These are phyloP conservation scores for Meandrina meandrites DNA, from an alignment of 92 coral and sea anemone genomes.

Conservation along the genomic window DNA sequence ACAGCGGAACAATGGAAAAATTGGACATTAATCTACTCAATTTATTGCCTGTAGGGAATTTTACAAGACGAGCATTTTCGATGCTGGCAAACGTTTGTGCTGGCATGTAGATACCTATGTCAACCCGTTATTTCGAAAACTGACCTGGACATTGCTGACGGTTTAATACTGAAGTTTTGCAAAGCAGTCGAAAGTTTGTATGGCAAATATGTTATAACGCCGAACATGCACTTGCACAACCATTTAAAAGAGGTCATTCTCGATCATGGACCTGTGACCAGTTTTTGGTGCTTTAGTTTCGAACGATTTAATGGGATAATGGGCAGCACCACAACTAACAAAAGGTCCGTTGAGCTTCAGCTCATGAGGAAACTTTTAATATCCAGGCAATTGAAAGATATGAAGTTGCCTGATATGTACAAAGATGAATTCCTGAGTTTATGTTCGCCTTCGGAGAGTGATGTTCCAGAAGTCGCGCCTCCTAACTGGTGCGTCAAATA, in stretches of 20 bases:
- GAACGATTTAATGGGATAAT: slow-evolving; percentile 69
- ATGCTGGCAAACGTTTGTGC: slow-evolving; percentile 74
- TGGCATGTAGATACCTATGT: slow-evolving; percentile 67
- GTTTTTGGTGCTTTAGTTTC: slow-evolving; percentile 63
- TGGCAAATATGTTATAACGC: slow-evolving; percentile 58
- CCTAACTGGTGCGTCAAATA: slow-evolving; percentile 43
- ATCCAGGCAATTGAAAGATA: slow-evolving; percentile 42
- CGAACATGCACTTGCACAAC: slow-evolving; percentile 70
- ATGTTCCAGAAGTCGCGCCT: slow-evolving; percentile 27
- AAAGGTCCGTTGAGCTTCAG: slow-evolving; percentile 63
- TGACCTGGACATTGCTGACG: slow-evolving; percentile 63
- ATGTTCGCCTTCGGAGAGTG: slow-evolving; percentile 50
- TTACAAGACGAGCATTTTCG: slow-evolving; percentile 60
- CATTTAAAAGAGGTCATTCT: slow-evolving; percentile 62
- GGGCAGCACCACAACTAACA: slow-evolving; percentile 66
- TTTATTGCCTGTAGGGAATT: slow-evolving; percentile 59
- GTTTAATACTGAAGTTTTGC: slow-evolving; percentile 65
- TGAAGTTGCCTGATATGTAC: slow-evolving; percentile 48
- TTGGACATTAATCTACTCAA: slow-evolving; percentile 74
- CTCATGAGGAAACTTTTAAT: slow-evolving; percentile 62
- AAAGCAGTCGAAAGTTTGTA: too few species aligned
- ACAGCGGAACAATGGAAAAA: slow-evolving; percentile 82
- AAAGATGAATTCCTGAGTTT: slow-evolving; percentile 47
- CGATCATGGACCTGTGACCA: slow-evolving; percentile 67
- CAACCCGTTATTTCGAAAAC: slow-evolving; percentile 38